Percentiles rank a stretch among this genome's conserved stretches.
phyloP scores from a whole-genome alignment of 2,797 vertebrate genomes.

The Fratercula arctica region DNA sequence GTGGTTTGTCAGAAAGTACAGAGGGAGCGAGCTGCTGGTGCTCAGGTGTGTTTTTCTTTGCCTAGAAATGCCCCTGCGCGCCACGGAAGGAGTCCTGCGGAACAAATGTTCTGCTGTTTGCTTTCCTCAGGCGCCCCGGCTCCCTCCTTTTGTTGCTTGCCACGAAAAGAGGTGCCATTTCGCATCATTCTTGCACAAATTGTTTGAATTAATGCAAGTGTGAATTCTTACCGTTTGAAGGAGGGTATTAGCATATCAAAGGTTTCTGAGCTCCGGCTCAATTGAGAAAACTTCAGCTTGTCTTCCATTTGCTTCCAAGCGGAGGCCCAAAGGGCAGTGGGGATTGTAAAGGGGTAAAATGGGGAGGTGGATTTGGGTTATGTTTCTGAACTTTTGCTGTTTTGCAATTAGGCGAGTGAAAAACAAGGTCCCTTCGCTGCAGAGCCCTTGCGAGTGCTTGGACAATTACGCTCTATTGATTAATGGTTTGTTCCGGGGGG shows the following conservation, averaged over 20 bases:
- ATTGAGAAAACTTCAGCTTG: slow-evolving; percentile 86
- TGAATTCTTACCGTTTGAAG: slow-evolving; percentile 93
- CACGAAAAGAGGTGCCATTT: slow-evolving; percentile 89
- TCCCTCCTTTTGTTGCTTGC: slow-evolving; percentile 90
- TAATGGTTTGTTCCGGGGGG: slow-evolving; percentile 74
- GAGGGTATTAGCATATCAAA: slow-evolving; percentile 95
- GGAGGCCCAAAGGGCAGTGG: slow-evolving; percentile 84
- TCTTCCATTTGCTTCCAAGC: slow-evolving; percentile 86
- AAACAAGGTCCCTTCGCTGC: slow-evolving; percentile 68
- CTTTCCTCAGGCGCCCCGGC: slow-evolving; percentile 73
- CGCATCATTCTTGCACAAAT: slow-evolving; percentile 85
- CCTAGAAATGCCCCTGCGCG: slow-evolving; percentile 37
- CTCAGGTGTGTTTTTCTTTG: slow-evolving; percentile 74
- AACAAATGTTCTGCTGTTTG: slow-evolving; percentile 86
- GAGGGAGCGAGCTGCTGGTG: not conserved
- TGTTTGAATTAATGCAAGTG: slow-evolving; percentile 91
- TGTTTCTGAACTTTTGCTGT: slow-evolving; percentile 78
- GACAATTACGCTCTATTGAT: slow-evolving; percentile 77
- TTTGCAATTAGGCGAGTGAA: slow-evolving; percentile 78
- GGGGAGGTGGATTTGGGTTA: slow-evolving; percentile 80
- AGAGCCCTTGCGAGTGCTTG: slow-evolving; percentile 69
- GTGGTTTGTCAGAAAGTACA: slow-evolving; percentile 30
- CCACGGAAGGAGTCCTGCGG: slow-evolving; percentile 71
- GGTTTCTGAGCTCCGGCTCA: slow-evolving; percentile 86
- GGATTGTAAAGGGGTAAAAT: slow-evolving; percentile 82